These are phyloP conservation scores for Hemiscyllium ocellatum DNA, from an alignment of 2,113 vertebrate species.

Conservation along the genomic window DNA sequence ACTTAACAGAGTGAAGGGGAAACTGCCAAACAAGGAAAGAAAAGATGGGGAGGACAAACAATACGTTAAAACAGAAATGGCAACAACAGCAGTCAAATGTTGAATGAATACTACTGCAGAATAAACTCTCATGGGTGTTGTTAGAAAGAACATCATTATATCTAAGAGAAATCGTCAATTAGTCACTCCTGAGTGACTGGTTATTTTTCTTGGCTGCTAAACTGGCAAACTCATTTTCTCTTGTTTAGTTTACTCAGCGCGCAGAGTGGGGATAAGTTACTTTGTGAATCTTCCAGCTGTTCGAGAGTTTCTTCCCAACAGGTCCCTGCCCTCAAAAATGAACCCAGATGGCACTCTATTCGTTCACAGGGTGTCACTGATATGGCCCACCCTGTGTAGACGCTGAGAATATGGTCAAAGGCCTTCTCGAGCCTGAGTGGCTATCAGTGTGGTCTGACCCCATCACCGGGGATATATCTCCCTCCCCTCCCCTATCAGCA, in stretches of 20 bases:
- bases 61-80: background rate
- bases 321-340: background rate
- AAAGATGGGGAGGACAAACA: background rate
- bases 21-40: background rate
- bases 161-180: slow-evolving; percentile 24
- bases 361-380: background rate
- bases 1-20: background rate
- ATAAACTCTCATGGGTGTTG: background rate
- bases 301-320: background rate
- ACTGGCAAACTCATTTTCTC: background rate
- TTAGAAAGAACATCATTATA: slow-evolving; percentile 16
- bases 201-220: slow-evolving; percentile 29
- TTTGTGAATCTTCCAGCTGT: background rate
- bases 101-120: background rate
- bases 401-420: background rate
- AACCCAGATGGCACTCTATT: background rate
- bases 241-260: background rate
- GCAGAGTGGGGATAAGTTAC: background rate
- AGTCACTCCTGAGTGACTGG: slow-evolving; percentile 21
- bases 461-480: too few relatives aligned
- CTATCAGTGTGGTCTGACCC: background rate
- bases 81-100: background rate
- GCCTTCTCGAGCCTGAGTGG: background rate
- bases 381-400: too few relatives aligned
- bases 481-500: too few relatives aligned